Evolutionary conservation across 2,797 vertebrate species (phyloP).

Genomic region (Buphagus erythrorhynchus): DNA sequence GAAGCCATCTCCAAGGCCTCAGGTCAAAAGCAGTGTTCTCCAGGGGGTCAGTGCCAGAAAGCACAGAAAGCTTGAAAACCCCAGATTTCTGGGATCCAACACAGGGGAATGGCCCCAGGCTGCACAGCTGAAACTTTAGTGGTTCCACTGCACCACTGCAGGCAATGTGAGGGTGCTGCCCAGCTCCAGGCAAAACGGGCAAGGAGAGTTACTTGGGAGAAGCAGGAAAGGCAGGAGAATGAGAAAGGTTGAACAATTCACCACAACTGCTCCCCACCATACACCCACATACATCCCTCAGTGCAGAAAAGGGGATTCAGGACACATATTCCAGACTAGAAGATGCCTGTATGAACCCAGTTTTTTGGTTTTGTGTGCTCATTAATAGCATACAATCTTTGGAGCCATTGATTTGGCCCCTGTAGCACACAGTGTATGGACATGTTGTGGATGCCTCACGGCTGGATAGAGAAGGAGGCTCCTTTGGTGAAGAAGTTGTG

Average conservation of each 20-base stretch:
- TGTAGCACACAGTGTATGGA: not conserved
- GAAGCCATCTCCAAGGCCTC: no score
- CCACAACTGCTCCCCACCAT: rapidly evolving
- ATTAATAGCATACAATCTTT: not conserved
- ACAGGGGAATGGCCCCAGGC: no score
- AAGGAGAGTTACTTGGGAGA: not conserved
- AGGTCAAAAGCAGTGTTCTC: no score
- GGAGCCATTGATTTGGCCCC: not conserved
- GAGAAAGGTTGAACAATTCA: not conserved
- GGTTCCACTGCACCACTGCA: not conserved
- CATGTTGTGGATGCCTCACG: not conserved
- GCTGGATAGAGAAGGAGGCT: not conserved
- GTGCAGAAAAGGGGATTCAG: not conserved
- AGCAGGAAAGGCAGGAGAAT: not conserved
- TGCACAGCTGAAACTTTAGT: not conserved
- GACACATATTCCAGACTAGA: not conserved
- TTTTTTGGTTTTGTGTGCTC: rapidly evolving
- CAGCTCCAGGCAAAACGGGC: not conserved
- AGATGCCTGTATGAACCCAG: not conserved
- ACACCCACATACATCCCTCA: not conserved
- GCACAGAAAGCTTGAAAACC: no score
- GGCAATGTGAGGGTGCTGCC: not conserved
- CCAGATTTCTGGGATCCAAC: no score
- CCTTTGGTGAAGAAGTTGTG: not conserved
- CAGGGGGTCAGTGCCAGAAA: no score